These are phyloP conservation scores for Hirundo rustica DNA, from an alignment of 2,797 vertebrate species.

Conservation along the genomic window DNA sequence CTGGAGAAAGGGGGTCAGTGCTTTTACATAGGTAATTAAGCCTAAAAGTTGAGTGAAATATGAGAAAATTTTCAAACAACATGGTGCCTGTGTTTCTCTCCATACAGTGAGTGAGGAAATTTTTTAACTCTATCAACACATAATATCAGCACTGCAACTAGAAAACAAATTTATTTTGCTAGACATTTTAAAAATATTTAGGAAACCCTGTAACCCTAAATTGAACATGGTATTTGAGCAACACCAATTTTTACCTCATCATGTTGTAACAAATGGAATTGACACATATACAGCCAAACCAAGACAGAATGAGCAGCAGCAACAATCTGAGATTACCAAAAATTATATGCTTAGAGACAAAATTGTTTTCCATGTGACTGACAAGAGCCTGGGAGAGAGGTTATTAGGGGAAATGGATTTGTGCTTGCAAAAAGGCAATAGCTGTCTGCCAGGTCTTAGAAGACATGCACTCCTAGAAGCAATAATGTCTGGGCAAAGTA, in stretches of 20 bases:
- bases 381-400: conserved; percentile 14
- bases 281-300: neutral
- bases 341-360: conserved; percentile 19
- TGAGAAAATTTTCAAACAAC: neutral
- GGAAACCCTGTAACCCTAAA: neutral
- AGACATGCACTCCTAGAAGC: neutral
- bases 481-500: neutral
- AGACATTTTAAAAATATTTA: neutral
- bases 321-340: conserved; percentile 29
- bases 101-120: neutral
- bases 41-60: neutral
- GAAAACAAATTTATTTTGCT: neutral
- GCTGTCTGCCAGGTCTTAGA: neutral
- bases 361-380: conserved; percentile 22
- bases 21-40: neutral
- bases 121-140: neutral
- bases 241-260: conserved; percentile 2
- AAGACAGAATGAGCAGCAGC: neutral
- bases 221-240: neutral
- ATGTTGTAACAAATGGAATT: conserved; percentile 3
- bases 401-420: conserved; percentile 17
- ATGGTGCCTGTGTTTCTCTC: rapidly evolving
- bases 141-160: neutral
- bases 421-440: conserved; percentile 3
- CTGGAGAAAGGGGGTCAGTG: neutral